Base-by-base conservation (phyloP, 2,888 invertebrate species). In the Agrenia bidenticulata region DNA sequence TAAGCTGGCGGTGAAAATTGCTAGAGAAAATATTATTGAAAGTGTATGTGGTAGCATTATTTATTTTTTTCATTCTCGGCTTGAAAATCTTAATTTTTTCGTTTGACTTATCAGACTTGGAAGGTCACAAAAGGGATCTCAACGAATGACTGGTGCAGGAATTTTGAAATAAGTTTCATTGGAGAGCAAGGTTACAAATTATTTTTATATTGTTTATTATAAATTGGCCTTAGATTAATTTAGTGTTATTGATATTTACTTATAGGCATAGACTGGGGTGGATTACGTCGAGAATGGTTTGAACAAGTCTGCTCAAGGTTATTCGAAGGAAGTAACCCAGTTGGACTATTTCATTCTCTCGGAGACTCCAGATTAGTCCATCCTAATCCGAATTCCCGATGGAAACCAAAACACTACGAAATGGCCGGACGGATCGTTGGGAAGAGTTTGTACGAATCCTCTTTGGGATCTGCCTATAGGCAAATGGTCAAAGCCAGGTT, bases 181-280 rank as follows among this genome's bases (percentile, higher is more conserved):
- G 94, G 93, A n/a, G 95, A 96, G 80, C 92, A 92, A 84, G 95
- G 92, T 89, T 75, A 41, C n/a, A n/a, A n/a, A n/a, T n/a, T n/a
- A n/a, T n/a, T n/a, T n/a, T n/a, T n/a, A n/a, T n/a, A n/a, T n/a
- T n/a, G n/a, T n/a, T n/a, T n/a, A n/a, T n/a, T n/a, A 26, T n/a
- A 39, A 41, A 54, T 9, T 45, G 19, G 42, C 19, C 42, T 57
- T 37, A 21, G 13, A 53, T 59, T n/a, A 37, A 27, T 61, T 1
- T 42, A 4, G 9, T 13, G 27, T 19, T 23, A 49, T 7, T 26
- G 32, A 32, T 9, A n/a, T n/a, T n/a, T n/a, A n/a, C n/a, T n/a
- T n/a, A n/a, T 23, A 69, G 69, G 70, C n/a, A 65, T 70, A 45
- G 69, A 67, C 50, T 74, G 68, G 70, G 70, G 72, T 74, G 95